Base-by-base conservation (phyloP, 2,797 vertebrate species). In the Galagoides demidoff region DNA sequence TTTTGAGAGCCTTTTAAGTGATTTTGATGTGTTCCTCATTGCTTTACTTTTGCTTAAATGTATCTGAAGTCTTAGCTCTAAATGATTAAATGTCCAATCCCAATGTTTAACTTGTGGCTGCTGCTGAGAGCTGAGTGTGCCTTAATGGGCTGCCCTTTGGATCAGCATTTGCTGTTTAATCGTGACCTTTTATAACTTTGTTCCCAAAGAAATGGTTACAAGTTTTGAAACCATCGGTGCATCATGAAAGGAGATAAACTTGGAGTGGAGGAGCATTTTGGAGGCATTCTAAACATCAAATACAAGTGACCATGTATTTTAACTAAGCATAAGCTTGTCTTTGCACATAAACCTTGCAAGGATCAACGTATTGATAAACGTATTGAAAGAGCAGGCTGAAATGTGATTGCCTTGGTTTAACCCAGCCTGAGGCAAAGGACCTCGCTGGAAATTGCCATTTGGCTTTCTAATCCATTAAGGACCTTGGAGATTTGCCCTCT, bases 371-470 rank as follows among this genome's bases (percentile, higher is more conserved):
- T 94, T 95, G 90, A 96, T 93, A 85, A 89, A 90, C 77, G 81
- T 95, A 87, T 97, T 94, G 89, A 93, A 95, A 79, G 34, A 96
- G 57, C 85, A 85, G 74, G 73, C 81, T 74, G 37, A 96, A 95
- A 81, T 96, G 81, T 76, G 85, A 97, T 88, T 96, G 86, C 64
- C 37, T 87, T 94, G 89, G 76, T 95, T 96, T 95, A 92, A 89
- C 52, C 37, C 71, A 95, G 85, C 96, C 84, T 0, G 89, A 89
- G 91, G 94, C 93, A 71, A 94, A 66, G 39, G 74, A 94, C 70
- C 70, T 79, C 11, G 45, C 70, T 96, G 78, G 71, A 97, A 97
- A 97, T 87, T 95, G 93, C 95, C 95, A 79, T 96, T 97, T 94
- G 90, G 77, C 64, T 97, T 96, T 94, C 43, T 91, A 92, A 82